Conservation (phyloP, 2,888 invertebrate genomes). For the Stenodera caucasica region DNA sequence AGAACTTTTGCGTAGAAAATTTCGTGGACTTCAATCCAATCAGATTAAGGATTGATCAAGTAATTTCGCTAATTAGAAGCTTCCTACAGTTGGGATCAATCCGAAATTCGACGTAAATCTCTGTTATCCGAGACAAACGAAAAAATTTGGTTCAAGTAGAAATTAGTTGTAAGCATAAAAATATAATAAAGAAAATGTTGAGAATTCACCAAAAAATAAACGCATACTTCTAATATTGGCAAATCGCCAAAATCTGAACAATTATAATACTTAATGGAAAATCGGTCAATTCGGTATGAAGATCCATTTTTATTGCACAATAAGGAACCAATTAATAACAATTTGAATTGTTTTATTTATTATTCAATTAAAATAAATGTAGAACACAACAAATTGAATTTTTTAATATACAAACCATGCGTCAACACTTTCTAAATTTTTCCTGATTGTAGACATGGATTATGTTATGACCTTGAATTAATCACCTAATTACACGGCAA, state of each 20-base stretch:
- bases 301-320: not conserved
- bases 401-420: too few species aligned
- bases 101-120: too few species aligned
- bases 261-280: not conserved
- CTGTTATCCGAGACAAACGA: too few species aligned
- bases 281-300: not conserved
- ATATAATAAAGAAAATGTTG: too few species aligned
- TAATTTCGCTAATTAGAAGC: too few species aligned
- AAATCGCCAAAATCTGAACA: not conserved
- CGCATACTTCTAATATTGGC: not conserved
- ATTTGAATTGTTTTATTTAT: not conserved
- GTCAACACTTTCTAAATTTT: not conserved
- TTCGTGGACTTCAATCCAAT: too few species aligned
- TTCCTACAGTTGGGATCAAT: too few species aligned
- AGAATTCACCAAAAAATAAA: not conserved
- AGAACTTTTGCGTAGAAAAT: too few species aligned
- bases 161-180: too few species aligned
- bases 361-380: not conserved
- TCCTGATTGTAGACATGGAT: not conserved
- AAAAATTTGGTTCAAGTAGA: too few species aligned
- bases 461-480: not conserved
- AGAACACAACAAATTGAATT: not conserved
- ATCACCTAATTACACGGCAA: too few species aligned
- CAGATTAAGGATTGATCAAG: too few species aligned
- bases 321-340: not conserved